A percentile compares a stretch with the other conserved stretches of the same genome.
phyloP scores from a whole-genome alignment of 2,113 vertebrate species.

The Lipotes vexillifer region DNA sequence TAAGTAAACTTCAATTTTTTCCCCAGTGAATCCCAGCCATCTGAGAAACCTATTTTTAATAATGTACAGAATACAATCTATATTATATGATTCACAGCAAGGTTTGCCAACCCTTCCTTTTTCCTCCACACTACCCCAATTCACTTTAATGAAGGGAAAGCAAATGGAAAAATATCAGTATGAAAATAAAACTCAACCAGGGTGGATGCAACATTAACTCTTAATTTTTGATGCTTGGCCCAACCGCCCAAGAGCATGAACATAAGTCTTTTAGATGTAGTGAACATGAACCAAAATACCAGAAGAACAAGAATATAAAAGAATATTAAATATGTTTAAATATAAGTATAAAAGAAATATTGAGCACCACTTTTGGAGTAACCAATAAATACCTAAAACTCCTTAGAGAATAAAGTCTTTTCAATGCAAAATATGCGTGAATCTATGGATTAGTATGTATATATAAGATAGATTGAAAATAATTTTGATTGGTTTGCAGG shows the following conservation, averaged over 20 bases:
- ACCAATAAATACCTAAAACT: neutral
- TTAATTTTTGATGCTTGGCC: neutral
- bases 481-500: neutral
- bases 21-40: neutral
- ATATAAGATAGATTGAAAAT: neutral
- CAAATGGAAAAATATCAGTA: neutral
- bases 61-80: neutral
- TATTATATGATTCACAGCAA: neutral
- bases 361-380: neutral
- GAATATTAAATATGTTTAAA: neutral
- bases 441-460: neutral
- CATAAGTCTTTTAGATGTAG: neutral
- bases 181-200: neutral
- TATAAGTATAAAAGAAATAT: neutral
- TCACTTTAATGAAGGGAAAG: neutral
- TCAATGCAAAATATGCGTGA: neutral
- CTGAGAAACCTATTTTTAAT: neutral
- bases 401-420: neutral
- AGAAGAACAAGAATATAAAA: neutral
- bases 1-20: neutral
- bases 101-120: neutral
- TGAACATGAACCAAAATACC: neutral
- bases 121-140: neutral
- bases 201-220: neutral
- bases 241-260: neutral